Evolutionary conservation across 2,113 vertebrate species (phyloP).

Genomic region (Poeciliopsis retropinna): DNA sequence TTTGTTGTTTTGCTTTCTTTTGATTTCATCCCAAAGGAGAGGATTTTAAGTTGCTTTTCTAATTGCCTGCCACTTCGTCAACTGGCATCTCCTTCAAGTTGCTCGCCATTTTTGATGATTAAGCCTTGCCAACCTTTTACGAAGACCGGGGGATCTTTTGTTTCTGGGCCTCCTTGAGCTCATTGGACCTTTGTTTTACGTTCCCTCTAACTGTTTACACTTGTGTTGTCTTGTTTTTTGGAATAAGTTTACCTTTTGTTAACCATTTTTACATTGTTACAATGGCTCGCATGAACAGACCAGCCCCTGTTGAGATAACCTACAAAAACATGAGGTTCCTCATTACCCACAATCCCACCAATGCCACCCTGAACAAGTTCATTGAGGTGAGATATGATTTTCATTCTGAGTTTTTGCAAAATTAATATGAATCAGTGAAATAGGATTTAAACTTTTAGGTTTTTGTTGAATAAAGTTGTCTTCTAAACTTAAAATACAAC

Average conservation of each 20-base stretch:
- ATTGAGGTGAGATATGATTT: slow-evolving; percentile 89
- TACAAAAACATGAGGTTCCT: slow-evolving; percentile 99
- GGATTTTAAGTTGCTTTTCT: slow-evolving; percentile 50
- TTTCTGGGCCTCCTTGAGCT: slow-evolving; percentile 41
- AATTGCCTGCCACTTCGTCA: slow-evolving; percentile 39
- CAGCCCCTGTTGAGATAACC: slow-evolving; percentile 99
- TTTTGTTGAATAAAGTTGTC: background rate
- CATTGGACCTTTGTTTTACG: slow-evolving; percentile 74
- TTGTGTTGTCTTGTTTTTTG: slow-evolving; percentile 69
- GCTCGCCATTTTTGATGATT: slow-evolving; percentile 17
- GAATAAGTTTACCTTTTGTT: slow-evolving; percentile 75
- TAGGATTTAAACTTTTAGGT: background rate
- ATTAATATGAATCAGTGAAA: background rate
- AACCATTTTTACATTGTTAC: slow-evolving; percentile 49
- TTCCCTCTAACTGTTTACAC: slow-evolving; percentile 69
- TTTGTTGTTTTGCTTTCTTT: slow-evolving; percentile 65
- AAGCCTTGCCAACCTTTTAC: slow-evolving; percentile 61
- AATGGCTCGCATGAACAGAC: slow-evolving; percentile 99
- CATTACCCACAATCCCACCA: slow-evolving; percentile 99
- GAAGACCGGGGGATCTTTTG: slow-evolving; percentile 74
- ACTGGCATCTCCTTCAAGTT: slow-evolving; percentile 21
- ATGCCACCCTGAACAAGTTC: slow-evolving; percentile 98
- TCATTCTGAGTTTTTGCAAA: background rate
- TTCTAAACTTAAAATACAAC: no score
- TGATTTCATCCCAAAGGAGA: slow-evolving; percentile 53